These are phyloP conservation scores for Cenopis cana DNA, from an alignment of 2,888 invertebrate genomes.

Conservation along the genomic window DNA sequence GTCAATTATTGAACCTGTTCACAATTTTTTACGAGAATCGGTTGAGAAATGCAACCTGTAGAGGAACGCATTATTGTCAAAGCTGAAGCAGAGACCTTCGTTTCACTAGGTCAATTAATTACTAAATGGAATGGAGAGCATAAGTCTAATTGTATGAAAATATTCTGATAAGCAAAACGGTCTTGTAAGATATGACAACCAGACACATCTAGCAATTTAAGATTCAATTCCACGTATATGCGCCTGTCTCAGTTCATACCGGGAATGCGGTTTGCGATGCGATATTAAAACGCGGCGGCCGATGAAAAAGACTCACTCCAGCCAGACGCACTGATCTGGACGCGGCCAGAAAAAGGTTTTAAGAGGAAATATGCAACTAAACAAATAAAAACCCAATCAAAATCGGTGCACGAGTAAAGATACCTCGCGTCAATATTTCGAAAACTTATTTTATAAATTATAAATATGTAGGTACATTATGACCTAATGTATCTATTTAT, in stretches of 20 bases:
- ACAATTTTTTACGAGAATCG: too few relatives aligned
- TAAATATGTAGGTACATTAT: too few relatives aligned
- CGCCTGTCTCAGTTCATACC: constrained; percentile 40
- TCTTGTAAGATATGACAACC: constrained; percentile 2
- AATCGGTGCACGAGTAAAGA: background rate
- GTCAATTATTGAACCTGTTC: too few relatives aligned
- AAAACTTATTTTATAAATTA: background rate
- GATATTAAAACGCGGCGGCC: constrained; percentile 48
- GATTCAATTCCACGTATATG: constrained; percentile 1
- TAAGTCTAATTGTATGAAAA: too few relatives aligned
- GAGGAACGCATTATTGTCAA: too few relatives aligned
- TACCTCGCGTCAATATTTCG: background rate
- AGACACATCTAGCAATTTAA: constrained; percentile 1
- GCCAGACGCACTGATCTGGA: constrained; percentile 31
- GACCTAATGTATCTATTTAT: too few relatives aligned
- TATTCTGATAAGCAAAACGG: background rate
- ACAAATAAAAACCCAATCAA: constrained; percentile 13
- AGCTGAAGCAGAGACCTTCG: too few relatives aligned
- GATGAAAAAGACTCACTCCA: constrained; percentile 43
- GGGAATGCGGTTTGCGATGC: constrained; percentile 47
- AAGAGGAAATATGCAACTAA: constrained; percentile 33
- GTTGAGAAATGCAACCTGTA: too few relatives aligned
- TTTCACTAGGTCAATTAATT: too few relatives aligned
- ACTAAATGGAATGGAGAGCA: background rate
- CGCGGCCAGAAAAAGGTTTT: constrained; percentile 24